Conservation (phyloP, 1,140 invertebrate genomes). For the Euura lappo region DNA sequence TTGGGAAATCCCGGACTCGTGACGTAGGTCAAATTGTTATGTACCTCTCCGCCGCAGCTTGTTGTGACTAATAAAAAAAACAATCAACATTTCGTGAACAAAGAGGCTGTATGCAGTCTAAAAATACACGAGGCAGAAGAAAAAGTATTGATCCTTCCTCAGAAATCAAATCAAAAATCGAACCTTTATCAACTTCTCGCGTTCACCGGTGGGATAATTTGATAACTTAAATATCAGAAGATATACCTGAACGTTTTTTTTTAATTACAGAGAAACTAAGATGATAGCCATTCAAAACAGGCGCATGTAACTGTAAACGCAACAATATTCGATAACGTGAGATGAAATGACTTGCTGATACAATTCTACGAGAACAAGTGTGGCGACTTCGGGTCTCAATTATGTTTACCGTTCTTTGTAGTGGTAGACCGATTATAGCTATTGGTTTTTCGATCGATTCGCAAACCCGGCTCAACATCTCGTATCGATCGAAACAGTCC, state of each 20-base stretch:
- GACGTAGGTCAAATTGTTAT: conserved; percentile 86
- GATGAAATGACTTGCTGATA: conserved; percentile 2
- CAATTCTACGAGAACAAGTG: neutral
- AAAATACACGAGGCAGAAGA: neutral
- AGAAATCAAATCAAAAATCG: too few relatives aligned
- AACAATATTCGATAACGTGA: neutral
- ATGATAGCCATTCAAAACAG: too few relatives aligned
- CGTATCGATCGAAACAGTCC: neutral
- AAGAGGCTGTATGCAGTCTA: neutral
- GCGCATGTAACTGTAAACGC: neutral
- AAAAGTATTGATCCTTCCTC: too few relatives aligned
- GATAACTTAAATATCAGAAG: too few relatives aligned
- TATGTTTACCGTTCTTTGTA: neutral
- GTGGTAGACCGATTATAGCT: neutral
- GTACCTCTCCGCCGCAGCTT: conserved; percentile 76
- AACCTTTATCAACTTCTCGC: too few relatives aligned
- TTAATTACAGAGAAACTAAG: neutral
- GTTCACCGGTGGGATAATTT: too few relatives aligned
- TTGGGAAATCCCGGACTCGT: conserved; percentile 83
- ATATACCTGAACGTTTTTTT: neutral
- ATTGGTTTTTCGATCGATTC: neutral
- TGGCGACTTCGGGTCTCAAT: neutral
- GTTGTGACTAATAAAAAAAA: conserved; percentile 66
- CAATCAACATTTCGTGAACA: neutral
- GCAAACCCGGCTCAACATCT: neutral